These are phyloP conservation scores for Exocentrus adspersus DNA, from an alignment of 2,888 invertebrate genomes.

Conservation along the genomic window DNA sequence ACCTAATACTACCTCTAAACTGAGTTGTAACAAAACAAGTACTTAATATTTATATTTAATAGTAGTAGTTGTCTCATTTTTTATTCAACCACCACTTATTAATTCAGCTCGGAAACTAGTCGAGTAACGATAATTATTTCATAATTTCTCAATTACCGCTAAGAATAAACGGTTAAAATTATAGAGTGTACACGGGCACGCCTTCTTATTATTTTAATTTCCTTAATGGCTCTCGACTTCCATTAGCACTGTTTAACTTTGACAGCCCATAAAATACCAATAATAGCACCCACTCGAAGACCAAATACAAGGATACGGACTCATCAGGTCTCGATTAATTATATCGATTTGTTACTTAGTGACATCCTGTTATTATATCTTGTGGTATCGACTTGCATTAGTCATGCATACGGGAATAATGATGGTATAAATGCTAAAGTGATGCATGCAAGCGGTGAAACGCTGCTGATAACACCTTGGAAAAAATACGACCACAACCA, in stretches of 20 bases:
- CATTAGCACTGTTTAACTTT: conserved; percentile 17
- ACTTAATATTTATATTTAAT: too few relatives aligned
- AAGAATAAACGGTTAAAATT: conserved; percentile 20
- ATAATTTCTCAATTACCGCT: conserved; percentile 47
- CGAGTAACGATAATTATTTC: conserved; percentile 27
- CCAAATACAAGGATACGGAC: conserved; percentile 9
- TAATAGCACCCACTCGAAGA: conserved; percentile 9
- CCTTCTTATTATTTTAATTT: conserved; percentile 53
- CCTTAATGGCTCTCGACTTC: conserved; percentile 38
- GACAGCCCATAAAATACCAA: conserved; percentile 14
- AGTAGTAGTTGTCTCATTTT: conserved; percentile 7
- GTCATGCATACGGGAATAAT: background rate
- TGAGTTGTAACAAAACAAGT: background rate
- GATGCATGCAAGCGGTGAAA: too few relatives aligned
- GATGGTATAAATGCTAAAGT: too few relatives aligned
- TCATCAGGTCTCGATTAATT: conserved; percentile 17
- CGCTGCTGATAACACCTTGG: too few relatives aligned
- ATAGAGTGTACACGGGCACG: conserved; percentile 35
- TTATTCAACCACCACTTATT: conserved; percentile 1
- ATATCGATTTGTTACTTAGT: background rate
- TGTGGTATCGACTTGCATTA: background rate
- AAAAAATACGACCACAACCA: too few relatives aligned
- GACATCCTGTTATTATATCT: background rate
- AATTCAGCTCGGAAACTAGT: conserved; percentile 5
- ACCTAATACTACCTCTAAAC: background rate